phyloP scores from a whole-genome alignment of 1,140 invertebrate genomes.

The Zaprionus davidi region DNA sequence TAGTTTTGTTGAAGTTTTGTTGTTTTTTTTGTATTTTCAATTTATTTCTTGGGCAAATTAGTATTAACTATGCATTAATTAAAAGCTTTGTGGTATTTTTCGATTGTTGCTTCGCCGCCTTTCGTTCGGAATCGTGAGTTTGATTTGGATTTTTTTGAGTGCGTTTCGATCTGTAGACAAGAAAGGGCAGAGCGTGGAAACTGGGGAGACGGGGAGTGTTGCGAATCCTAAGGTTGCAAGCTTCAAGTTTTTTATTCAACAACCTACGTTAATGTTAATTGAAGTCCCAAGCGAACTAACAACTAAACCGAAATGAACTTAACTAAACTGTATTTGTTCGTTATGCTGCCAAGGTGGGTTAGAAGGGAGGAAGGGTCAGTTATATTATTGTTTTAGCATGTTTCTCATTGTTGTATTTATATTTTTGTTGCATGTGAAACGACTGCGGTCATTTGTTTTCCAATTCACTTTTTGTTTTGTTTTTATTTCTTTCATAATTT shows the following conservation, averaged over 20 bases:
- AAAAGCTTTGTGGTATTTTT: slow-evolving; percentile 53
- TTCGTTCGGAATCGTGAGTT: slow-evolving; percentile 45
- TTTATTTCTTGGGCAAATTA: slow-evolving; percentile 40
- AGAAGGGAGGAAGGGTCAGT: no score
- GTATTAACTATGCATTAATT: slow-evolving; percentile 63
- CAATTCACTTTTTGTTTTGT: neutral
- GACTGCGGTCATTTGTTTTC: slow-evolving; percentile 17
- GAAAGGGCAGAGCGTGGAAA: slow-evolving; percentile 18
- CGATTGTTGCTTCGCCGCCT: slow-evolving; percentile 17
- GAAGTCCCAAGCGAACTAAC: slow-evolving; percentile 7
- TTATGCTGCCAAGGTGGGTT: neutral
- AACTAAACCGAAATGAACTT: neutral
- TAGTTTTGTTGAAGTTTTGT: slow-evolving; percentile 34
- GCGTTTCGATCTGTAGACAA: neutral
- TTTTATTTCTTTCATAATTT: slow-evolving; percentile 8
- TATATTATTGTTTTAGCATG: slow-evolving; percentile 7
- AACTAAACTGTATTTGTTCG: slow-evolving; percentile 19
- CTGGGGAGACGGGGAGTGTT: neutral
- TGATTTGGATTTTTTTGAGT: slow-evolving; percentile 1
- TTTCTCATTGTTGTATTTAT: slow-evolving; percentile 32
- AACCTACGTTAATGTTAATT: slow-evolving; percentile 11
- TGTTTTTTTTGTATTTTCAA: slow-evolving; percentile 13
- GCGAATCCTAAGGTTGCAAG: slow-evolving; percentile 35
- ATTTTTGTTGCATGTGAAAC: slow-evolving; percentile 36
- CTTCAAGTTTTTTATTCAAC: slow-evolving; percentile 27